Conservation (phyloP, 2,797 vertebrate genomes). For the Dryobates pubescens region DNA sequence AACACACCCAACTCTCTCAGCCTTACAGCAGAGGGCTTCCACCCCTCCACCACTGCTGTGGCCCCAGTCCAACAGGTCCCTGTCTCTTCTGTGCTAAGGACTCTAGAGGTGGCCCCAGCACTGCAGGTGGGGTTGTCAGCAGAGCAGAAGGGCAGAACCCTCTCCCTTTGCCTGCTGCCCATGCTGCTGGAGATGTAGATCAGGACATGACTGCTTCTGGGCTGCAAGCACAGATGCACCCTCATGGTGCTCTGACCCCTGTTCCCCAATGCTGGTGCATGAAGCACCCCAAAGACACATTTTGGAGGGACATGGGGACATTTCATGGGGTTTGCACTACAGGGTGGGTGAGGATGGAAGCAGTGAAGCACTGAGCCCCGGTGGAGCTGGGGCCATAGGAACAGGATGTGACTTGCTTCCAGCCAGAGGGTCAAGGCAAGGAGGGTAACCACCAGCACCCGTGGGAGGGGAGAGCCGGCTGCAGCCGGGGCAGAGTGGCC, state of each 20-base stretch:
- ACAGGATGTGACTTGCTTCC: not conserved
- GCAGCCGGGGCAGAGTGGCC: fast-evolving
- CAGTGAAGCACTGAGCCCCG: fast-evolving
- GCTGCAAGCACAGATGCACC: not conserved
- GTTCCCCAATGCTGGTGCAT: fast-evolving
- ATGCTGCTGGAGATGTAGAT: not conserved
- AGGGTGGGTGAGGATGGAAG: not conserved
- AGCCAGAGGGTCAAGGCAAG: not conserved
- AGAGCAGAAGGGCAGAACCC: not conserved
- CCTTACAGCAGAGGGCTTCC: not conserved
- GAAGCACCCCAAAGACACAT: fast-evolving
- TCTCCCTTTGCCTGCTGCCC: not conserved
- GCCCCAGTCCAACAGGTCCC: not conserved
- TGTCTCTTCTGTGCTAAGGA: not conserved
- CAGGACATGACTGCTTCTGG: not conserved
- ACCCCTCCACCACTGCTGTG: not conserved
- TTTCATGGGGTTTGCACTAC: not conserved
- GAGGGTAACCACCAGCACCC: not conserved
- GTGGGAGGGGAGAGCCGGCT: not conserved
- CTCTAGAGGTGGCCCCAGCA: not conserved
- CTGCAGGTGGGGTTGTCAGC: not conserved
- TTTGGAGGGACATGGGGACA: fast-evolving
- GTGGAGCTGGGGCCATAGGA: fast-evolving
- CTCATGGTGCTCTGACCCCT: fast-evolving
- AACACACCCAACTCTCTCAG: too few relatives aligned